A percentile compares a stretch with the other conserved stretches of the same genome.
These are phyloP conservation scores for Crax fasciolata DNA, from an alignment of 2,797 vertebrate species.

Conservation along the genomic window DNA sequence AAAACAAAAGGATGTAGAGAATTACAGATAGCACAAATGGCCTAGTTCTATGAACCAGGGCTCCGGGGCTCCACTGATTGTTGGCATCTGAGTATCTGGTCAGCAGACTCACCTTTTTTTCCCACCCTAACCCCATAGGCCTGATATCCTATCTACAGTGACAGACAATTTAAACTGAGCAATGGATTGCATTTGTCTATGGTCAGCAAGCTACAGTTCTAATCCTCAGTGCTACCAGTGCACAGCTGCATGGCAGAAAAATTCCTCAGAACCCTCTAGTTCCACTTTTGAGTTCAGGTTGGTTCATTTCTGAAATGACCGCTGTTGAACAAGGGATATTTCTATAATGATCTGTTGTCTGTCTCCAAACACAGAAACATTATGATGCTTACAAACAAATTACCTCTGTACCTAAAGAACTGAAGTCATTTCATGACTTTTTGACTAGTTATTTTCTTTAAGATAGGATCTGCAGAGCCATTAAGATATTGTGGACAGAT, in stretches of 20 bases:
- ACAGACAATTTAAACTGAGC: not conserved
- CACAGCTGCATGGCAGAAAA: not conserved
- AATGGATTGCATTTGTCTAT: not conserved
- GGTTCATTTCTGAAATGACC: not conserved
- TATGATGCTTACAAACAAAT: not conserved
- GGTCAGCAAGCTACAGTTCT: not conserved
- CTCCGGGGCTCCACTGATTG: not conserved
- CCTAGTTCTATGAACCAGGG: not conserved
- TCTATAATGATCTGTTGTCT: not conserved
- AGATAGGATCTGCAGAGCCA: not conserved
- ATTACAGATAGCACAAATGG: not conserved
- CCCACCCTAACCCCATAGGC: not conserved
- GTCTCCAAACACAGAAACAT: not conserved
- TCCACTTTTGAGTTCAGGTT: not conserved
- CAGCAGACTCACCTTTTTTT: not conserved
- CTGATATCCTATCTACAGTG: not conserved
- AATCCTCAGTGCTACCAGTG: not conserved
- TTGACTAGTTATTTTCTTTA: not conserved
- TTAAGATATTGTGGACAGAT: not conserved
- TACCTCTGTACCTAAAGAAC: not conserved
- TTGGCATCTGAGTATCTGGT: not conserved
- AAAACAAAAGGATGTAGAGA: not conserved
- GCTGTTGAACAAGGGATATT: not conserved
- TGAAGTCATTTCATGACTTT: not conserved
- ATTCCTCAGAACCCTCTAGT: not conserved